These are phyloP conservation scores for Aix galericulata DNA, from an alignment of 2,113 vertebrate species.

Conservation along the genomic window DNA sequence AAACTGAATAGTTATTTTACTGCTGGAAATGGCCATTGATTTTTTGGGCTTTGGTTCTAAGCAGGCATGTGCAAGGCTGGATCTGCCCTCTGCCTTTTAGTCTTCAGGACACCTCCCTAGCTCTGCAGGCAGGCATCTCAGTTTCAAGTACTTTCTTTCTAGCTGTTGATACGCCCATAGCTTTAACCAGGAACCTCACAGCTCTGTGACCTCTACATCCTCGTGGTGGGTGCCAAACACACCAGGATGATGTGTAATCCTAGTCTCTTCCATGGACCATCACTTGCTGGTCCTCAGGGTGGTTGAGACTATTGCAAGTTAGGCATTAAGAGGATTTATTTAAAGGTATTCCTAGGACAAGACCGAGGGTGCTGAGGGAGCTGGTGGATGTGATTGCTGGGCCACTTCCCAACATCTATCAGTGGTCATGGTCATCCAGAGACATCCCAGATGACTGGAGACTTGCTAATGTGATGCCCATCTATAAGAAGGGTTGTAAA, in stretches of 20 bases:
- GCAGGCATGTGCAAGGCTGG: fast-evolving
- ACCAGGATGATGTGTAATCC: not conserved
- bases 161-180: not conserved
- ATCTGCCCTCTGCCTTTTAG: not conserved
- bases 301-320: too few relatives aligned
- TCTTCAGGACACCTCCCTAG: too few relatives aligned
- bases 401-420: too few relatives aligned
- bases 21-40: not conserved
- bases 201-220: too few relatives aligned
- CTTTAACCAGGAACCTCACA: not conserved
- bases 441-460: too few relatives aligned
- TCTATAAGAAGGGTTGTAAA: too few relatives aligned
- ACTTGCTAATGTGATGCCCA: too few relatives aligned
- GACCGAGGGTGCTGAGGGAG: too few relatives aligned
- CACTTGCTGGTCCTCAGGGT: not conserved
- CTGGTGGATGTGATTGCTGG: too few relatives aligned
- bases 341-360: not conserved
- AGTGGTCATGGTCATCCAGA: too few relatives aligned
- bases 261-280: not conserved
- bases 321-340: not conserved
- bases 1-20: not conserved
- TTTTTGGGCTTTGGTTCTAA: not conserved
- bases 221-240: fast-evolving
- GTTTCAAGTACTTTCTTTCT: not conserved
- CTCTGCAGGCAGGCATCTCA: not conserved